Evolutionary conservation across 2,113 vertebrate genomes (phyloP).

Genomic region (Stomatorhinus ivindoensis): DNA sequence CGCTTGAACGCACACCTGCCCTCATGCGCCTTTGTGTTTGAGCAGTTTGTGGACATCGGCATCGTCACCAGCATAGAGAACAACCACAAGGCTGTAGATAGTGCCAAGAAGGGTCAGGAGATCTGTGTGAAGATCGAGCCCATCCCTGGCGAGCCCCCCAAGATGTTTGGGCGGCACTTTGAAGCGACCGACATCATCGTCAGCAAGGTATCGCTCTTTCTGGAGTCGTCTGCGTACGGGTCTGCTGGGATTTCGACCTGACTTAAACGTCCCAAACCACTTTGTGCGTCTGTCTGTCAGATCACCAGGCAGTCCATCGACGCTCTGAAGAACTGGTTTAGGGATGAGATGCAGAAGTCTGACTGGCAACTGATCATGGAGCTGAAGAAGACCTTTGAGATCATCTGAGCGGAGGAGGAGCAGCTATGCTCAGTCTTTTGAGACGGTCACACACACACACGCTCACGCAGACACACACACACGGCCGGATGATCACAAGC

Average conservation of each 20-base stretch:
- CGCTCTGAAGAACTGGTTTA: constrained; percentile 97
- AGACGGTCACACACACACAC: not conserved
- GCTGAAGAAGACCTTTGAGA: constrained; percentile 97
- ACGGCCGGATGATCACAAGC: not conserved
- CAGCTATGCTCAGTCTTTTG: constrained; percentile 15
- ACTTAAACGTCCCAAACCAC: not conserved
- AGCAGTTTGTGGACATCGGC: constrained; percentile 91
- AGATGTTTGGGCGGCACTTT: constrained; percentile 96
- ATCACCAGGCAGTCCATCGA: constrained; percentile 95
- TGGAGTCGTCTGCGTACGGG: not conserved
- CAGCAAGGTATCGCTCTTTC: constrained; percentile 73
- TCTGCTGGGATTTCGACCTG: not conserved
- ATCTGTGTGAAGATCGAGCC: constrained; percentile 96
- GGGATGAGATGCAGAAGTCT: constrained; percentile 93
- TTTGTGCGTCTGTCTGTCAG: constrained; percentile 49
- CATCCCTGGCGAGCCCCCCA: constrained; percentile 93
- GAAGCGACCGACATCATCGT: constrained; percentile 90
- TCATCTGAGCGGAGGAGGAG: constrained; percentile 69
- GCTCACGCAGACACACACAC: not conserved
- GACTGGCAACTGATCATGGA: constrained; percentile 99
- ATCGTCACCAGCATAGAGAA: constrained; percentile 94
- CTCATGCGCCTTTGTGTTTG: not conserved
- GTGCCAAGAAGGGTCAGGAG: constrained; percentile 93
- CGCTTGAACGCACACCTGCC: not conserved
- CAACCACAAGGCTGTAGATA: constrained; percentile 88